Evolutionary conservation across 2,888 invertebrate genomes (phyloP).

Genomic region (Campoplex capitator): DNA sequence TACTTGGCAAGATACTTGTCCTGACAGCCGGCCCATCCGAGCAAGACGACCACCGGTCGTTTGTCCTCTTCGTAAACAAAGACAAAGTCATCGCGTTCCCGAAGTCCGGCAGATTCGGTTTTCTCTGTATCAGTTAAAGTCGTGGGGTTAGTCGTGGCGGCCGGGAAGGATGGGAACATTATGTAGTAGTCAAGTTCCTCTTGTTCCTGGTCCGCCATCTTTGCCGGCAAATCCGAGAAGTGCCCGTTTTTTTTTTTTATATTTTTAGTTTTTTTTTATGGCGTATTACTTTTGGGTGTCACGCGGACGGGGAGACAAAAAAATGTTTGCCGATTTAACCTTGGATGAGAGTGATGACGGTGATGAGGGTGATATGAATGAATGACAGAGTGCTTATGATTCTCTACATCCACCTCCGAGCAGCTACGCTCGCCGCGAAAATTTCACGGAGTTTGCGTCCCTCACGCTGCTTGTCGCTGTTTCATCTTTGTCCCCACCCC

Average conservation of each 20-base stretch:
- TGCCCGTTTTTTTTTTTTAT: background rate
- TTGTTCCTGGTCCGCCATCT: constrained; percentile 75
- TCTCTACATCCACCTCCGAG: constrained; percentile 50
- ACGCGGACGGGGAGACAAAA: background rate
- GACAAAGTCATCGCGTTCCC: constrained; percentile 85
- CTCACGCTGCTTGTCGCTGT: background rate
- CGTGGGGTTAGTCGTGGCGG: constrained; percentile 75
- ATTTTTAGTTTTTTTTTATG: background rate
- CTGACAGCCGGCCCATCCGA: constrained; percentile 93
- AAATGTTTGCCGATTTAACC: background rate
- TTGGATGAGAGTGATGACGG: constrained; percentile 2
- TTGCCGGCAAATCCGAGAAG: constrained; percentile 36
- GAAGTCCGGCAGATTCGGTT: background rate
- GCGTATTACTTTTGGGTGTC: background rate
- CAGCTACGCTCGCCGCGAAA: constrained; percentile 52
- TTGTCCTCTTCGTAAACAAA: constrained; percentile 87
- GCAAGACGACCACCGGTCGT: constrained; percentile 89
- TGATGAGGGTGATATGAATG: constrained; percentile 23
- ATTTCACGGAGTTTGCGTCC: constrained; percentile 51
- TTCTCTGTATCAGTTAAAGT: constrained; percentile 42
- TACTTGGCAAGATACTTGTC: constrained; percentile 92
- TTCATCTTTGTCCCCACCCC: constrained; percentile 31
- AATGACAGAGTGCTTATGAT: constrained; percentile 15
- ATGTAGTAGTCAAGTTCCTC: constrained; percentile 88
- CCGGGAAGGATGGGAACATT: constrained; percentile 87